Evolutionary conservation across 1,140 invertebrate genomes (phyloP), one percentile per base, ranked within the genome.

Genomic region (Drosophila mojavensis): DNA sequence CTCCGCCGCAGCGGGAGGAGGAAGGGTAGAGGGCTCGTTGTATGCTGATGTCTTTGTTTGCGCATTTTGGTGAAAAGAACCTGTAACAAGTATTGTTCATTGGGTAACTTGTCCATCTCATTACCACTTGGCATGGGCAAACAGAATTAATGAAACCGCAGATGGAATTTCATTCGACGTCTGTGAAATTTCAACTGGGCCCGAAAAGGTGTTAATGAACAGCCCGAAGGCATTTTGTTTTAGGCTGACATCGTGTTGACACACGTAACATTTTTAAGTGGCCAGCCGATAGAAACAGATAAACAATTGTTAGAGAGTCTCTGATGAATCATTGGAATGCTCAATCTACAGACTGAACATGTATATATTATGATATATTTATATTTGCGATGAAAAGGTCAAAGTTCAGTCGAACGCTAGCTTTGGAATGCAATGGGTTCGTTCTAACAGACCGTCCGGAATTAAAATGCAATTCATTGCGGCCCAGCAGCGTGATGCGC

Each of bases 381-480:
- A 13, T 3, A 10, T 58, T 65, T 45, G 36, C 45, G 45, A 47
- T 56, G 61, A 26, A 85, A 86, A 83, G 79, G 84, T 88, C 80
- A 83, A 65, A 63, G 60, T 53, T 62, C 51, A 55, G 39, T 11
- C 10, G 26, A 30, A 36, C 43, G 30, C 41, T 15, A 54, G 4
- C 6, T 45, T 15, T 13, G 58, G 51, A 26, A 53, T 58, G 66
- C 39, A 56, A 13, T 71, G 65, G 63, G 66, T 53, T 77, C 71
- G 79, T 86, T 83, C 83, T 86, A 59, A 48, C 51, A 15, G 20
- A 7, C 28, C 36, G 55, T 41, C 7, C 56, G 74, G 51, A 77
- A 76, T 88, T 88, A 88, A 88, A 83, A 88, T 88, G 83, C 83
- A 88, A 86, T 79, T 88, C 83, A 88, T 89, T 83, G 75, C 75